These are phyloP conservation scores for Cheracebus regulus DNA, from an alignment of 2,797 vertebrate species.

Conservation along the genomic window DNA sequence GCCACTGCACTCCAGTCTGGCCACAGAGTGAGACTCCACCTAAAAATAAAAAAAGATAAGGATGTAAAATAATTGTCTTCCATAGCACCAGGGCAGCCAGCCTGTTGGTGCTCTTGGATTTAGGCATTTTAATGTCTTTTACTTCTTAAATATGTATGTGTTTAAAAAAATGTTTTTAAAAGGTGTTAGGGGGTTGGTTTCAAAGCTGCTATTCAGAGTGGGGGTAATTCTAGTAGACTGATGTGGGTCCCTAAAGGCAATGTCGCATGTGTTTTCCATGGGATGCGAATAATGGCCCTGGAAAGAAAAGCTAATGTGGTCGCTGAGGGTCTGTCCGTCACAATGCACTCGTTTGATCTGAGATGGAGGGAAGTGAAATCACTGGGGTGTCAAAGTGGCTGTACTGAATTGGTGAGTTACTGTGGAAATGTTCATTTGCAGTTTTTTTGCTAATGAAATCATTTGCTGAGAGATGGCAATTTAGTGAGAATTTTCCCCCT, in stretches of 20 bases:
- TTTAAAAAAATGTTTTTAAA: not conserved
- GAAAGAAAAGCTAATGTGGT: not conserved
- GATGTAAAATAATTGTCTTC: not conserved
- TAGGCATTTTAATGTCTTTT: not conserved
- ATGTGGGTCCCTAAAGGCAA: not conserved
- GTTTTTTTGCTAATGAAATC: slow-evolving; percentile 60
- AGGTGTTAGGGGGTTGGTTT: slow-evolving; percentile 15
- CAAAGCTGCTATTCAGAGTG: not conserved
- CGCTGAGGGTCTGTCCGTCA: not conserved
- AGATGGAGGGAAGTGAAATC: not conserved
- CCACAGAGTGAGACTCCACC: not conserved
- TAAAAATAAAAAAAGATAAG: not conserved
- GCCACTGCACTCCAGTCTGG: not conserved
- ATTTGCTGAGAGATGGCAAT: slow-evolving; percentile 23
- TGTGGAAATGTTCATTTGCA: not conserved
- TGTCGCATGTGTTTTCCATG: not conserved
- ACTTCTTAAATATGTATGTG: not conserved
- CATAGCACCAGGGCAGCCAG: too few species aligned
- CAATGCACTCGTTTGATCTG: accelerated
- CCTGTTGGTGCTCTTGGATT: not conserved
- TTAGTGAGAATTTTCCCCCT: not conserved
- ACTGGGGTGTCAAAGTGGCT: not conserved
- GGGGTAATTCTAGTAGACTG: not conserved
- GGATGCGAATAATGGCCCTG: not conserved
- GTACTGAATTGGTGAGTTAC: not conserved